These are phyloP conservation scores for Cylindroiulus punctatus DNA, from an alignment of 2,888 invertebrate genomes.

Conservation along the genomic window DNA sequence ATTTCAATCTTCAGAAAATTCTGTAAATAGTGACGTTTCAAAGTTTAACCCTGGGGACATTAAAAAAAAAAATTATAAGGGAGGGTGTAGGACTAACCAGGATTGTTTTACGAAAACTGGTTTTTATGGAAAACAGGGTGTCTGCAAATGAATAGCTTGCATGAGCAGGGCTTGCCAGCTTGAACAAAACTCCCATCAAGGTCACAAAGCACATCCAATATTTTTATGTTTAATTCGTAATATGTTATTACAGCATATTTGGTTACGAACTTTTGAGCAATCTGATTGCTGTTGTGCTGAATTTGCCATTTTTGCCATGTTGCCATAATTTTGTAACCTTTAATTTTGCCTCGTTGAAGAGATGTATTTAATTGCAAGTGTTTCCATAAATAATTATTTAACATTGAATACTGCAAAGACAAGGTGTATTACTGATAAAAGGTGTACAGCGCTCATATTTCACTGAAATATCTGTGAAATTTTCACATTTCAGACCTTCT, in stretches of 20 bases:
- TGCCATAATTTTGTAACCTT: too few relatives aligned
- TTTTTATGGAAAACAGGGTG: not conserved
- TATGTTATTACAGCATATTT: too few relatives aligned
- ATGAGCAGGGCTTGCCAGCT: too few relatives aligned
- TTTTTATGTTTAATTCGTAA: too few relatives aligned
- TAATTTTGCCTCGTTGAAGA: too few relatives aligned
- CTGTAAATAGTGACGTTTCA: not conserved
- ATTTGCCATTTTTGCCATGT: too few relatives aligned
- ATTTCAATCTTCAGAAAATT: not conserved
- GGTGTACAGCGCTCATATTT: slow-evolving; percentile 33
- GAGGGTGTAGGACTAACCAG: not conserved
- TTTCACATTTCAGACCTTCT: slow-evolving; percentile 27
- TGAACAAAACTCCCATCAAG: too few relatives aligned
- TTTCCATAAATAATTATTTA: not conserved
- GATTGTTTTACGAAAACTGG: too few relatives aligned
- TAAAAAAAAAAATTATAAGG: not conserved
- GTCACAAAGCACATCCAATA: too few relatives aligned
- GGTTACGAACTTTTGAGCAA: too few relatives aligned
- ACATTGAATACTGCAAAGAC: not conserved
- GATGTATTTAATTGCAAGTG: not conserved
- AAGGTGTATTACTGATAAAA: not conserved
- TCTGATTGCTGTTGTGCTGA: too few relatives aligned
- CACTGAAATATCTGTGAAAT: slow-evolving; percentile 21
- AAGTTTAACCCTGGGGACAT: not conserved
- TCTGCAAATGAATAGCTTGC: not conserved